Evolutionary conservation across 2,797 vertebrate species (phyloP).

Genomic region (Smutsia gigantea): DNA sequence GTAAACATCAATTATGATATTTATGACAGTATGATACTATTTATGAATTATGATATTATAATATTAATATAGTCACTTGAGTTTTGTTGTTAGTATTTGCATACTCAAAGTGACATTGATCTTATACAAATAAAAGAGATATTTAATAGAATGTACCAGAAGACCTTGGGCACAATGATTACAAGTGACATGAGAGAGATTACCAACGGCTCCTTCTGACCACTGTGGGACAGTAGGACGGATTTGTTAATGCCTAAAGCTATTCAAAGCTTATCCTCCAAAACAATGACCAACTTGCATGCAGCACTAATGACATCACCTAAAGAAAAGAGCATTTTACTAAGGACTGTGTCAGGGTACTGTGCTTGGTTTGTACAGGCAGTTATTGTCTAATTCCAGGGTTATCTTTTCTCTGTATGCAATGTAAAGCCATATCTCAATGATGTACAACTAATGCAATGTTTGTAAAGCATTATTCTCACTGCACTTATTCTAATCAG

Average conservation of each 20-base stretch:
- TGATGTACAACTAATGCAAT: slow-evolving; percentile 49
- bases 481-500: slow-evolving; percentile 61
- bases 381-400: slow-evolving; percentile 83
- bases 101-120: slow-evolving; percentile 79
- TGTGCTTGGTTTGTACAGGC: slow-evolving; percentile 82
- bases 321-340: slow-evolving; percentile 75
- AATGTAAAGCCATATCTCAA: slow-evolving; percentile 80
- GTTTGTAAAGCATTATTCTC: slow-evolving; percentile 66
- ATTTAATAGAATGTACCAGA: slow-evolving; percentile 89
- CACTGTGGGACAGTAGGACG: slow-evolving; percentile 87
- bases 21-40: not conserved
- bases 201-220: slow-evolving; percentile 87
- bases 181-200: slow-evolving; percentile 89
- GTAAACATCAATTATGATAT: not conserved
- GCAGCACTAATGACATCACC: slow-evolving; percentile 62
- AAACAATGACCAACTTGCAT: slow-evolving; percentile 60
- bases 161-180: slow-evolving; percentile 87
- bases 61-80: not conserved
- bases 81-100: not conserved
- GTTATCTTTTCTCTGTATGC: slow-evolving; percentile 73
- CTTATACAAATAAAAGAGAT: slow-evolving; percentile 90
- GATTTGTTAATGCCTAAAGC: slow-evolving; percentile 56
- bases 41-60: not conserved
- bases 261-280: slow-evolving; percentile 55
- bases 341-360: slow-evolving; percentile 72